Base-by-base conservation (phyloP, 2,888 invertebrate species). In the Caradrina kadenii region DNA sequence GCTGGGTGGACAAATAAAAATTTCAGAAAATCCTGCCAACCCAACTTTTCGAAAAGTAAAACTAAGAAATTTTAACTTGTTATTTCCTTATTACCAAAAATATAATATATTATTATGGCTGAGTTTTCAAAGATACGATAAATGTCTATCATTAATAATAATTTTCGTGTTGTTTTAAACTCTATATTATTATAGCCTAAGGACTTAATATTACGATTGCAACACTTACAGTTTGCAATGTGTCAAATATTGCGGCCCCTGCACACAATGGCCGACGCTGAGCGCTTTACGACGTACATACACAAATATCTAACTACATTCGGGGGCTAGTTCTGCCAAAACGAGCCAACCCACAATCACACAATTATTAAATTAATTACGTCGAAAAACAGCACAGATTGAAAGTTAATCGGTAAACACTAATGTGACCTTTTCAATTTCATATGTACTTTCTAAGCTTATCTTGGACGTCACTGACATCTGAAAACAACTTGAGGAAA, bases 81-180 rank as follows among this genome's bases (percentile, higher is more conserved):
- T 92, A 88, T 87, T 88, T 91, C 88, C 94, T 95, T 95, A 95
- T 72, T 96, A 94, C 95, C 95, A 96, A 96, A 96, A 84, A 84
- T 84, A 84, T 84, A 84, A 95, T 95, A 95, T 94, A 94, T 95
- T 94, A 95, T 95, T 96, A 96, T 96, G 95, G 95, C 95, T 94
- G 92, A 91, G 92, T 91, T 94, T 93, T 93, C 91, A 87, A 93
- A 94, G 93, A 94, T 94, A 93, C 92, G 93, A 86, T 87, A 91
- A 92, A 91, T 90, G 89, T 91, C 90, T 91, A 89, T 93, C 89
- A 85, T 83, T 94, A 93, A 91, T 92, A 89, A 91, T 93, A 92
- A 90, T 89, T 90, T 92, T 91, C 89, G 89, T 91, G 91, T 93
- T 91, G 89, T 85, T 83, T 83, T 82, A 80, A 74, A 79, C 88